Evolutionary conservation across 2,797 vertebrate genomes (phyloP), one percentile per base, ranked within the genome.

Genomic region (Halcyon smyrnensis): DNA sequence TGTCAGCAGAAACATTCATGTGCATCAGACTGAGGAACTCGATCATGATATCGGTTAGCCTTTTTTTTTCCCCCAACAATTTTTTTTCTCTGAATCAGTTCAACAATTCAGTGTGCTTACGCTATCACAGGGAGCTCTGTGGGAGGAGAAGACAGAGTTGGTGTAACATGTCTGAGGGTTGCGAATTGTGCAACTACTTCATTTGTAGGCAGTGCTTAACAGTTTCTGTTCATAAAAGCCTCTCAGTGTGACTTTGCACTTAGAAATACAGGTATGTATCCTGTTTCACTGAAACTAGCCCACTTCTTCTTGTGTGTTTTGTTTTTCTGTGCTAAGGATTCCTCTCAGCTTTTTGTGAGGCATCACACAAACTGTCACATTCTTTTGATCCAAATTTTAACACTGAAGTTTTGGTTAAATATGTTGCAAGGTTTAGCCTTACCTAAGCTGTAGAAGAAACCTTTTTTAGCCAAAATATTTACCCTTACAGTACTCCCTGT

Each of bases 1-100:
- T 78, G 91, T 96, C 94, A 95, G 95, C 89, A 96, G 62, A 96
- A 95, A 80, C 12, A 36, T 85, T 95, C 68, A 23, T 92, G 84
- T 80, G 89, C 14, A 3, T 91, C 64, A 89, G 91, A 95, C 81
- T 81, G 87, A 83, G 64, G 68, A 85, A 75, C 93, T 68, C 4
- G 3, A n/a, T 91, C 64, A 53, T 2, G 56, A 83, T 79, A 74
- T 67, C 5, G 2, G 51, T 85, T 80, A 77, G 64, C 24, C 9
- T 8, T 30, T 54, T 60, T 62, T 27, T 54, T 75, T 15, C 1
- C 30, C 18, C 8, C 39, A 59, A 28, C 28, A 48, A 0, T 59
- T 65, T 67, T 76, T 81, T 93, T 90, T 56, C 36, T 50, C 39
- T 53, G 32, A 81, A 59, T 82, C 73, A 69, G 20, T 87, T 84